These are phyloP conservation scores for Philhelius pedissequus DNA, from an alignment of 2,888 invertebrate genomes.

Conservation along the genomic window DNA sequence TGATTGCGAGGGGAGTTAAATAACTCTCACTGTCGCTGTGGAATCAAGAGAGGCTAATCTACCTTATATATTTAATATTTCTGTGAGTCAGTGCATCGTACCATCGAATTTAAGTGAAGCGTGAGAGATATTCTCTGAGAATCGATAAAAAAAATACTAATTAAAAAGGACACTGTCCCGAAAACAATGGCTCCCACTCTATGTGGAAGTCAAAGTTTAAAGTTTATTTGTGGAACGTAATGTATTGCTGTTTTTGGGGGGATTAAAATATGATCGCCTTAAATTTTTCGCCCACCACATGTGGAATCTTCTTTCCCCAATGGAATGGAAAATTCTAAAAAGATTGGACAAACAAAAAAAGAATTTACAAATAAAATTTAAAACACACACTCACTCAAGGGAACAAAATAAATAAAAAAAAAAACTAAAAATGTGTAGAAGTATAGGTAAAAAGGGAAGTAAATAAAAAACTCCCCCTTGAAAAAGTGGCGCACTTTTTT, in stretches of 20 bases:
- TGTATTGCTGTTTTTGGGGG: neutral
- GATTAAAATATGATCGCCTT: constrained; percentile 39
- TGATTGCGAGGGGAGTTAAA: constrained; percentile 28
- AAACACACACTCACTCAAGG: constrained; percentile 47
- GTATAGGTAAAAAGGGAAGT: constrained; percentile 65
- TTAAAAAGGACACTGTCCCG: neutral
- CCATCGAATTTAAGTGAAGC: constrained; percentile 27
- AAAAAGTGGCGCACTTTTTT: constrained; percentile 59
- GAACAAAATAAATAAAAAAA: constrained; percentile 8
- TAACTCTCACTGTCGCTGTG: neutral
- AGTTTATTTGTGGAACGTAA: constrained; percentile 39
- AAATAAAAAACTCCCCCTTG: constrained; percentile 67
- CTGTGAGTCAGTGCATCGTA: neutral
- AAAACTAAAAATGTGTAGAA: constrained; percentile 21
- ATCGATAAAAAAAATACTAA: neutral
- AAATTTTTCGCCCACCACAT: constrained; percentile 28
- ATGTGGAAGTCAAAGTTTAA: neutral
- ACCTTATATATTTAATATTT: constrained; percentile 5
- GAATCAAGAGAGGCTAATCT: constrained; percentile 55
- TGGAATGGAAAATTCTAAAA: constrained; percentile 34
- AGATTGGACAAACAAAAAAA: neutral
- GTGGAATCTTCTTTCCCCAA: constrained; percentile 21
- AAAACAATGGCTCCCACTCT: neutral
- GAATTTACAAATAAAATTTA: constrained; percentile 50
- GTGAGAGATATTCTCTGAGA: constrained; percentile 9